phyloP scores from a whole-genome alignment of 1,140 invertebrate species.

The Piezodorus guildinii region DNA sequence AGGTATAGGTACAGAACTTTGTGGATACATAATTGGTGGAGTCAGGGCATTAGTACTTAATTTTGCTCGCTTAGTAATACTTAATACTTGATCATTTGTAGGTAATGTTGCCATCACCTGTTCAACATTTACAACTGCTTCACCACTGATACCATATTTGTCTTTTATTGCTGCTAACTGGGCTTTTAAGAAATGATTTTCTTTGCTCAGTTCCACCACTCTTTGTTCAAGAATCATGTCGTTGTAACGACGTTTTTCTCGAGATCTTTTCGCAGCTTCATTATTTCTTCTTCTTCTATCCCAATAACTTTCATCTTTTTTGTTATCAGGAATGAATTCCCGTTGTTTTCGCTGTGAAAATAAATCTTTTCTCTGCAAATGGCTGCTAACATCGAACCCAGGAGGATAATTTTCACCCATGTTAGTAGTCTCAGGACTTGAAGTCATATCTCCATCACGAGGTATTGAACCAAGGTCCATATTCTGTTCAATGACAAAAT shows the following conservation, averaged over 20 bases:
- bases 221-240: slow-evolving; percentile 92
- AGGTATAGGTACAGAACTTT: slow-evolving; percentile 47
- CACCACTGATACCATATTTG: slow-evolving; percentile 82
- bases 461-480: slow-evolving; percentile 30
- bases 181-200: slow-evolving; percentile 85
- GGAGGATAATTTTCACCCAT: slow-evolving; percentile 31
- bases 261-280: slow-evolving; percentile 85
- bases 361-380: slow-evolving; percentile 53
- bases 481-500: slow-evolving; percentile 30
- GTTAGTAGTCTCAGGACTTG: slow-evolving; percentile 20
- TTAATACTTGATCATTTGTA: slow-evolving; percentile 67
- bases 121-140: slow-evolving; percentile 71
- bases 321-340: slow-evolving; percentile 92
- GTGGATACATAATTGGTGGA: slow-evolving; percentile 27
- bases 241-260: slow-evolving; percentile 90
- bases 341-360: slow-evolving; percentile 83
- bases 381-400: slow-evolving; percentile 39
- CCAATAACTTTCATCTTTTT: slow-evolving; percentile 97
- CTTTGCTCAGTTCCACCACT: slow-evolving; percentile 86
- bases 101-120: slow-evolving; percentile 75
- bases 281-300: slow-evolving; percentile 88
- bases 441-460: slow-evolving; percentile 27
- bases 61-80: slow-evolving; percentile 68
- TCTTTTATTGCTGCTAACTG: slow-evolving; percentile 87
- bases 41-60: slow-evolving; percentile 35